Percentiles rank a stretch among this genome's conserved stretches.
phyloP scores from a whole-genome alignment of 2,113 vertebrate species.

The Thinocorus orbignyianus region DNA sequence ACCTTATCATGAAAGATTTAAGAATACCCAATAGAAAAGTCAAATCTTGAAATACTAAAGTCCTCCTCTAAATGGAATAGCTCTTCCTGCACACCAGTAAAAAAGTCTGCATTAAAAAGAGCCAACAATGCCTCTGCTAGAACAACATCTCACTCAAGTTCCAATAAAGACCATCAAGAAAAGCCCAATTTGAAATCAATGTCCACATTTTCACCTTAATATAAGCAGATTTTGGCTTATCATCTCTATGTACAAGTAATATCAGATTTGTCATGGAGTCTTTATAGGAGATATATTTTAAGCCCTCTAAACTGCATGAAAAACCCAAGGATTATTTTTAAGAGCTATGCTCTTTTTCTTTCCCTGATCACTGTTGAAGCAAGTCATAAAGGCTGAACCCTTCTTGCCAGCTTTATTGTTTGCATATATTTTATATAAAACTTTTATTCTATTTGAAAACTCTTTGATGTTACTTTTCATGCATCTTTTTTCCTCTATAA shows the following conservation, averaged over 20 bases:
- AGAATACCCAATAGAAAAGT: background rate
- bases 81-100: background rate
- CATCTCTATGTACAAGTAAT: slow-evolving; percentile 33
- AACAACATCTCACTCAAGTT: background rate
- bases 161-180: background rate
- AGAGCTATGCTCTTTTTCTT: slow-evolving; percentile 39
- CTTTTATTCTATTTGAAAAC: slow-evolving; percentile 6
- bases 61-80: background rate
- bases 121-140: background rate
- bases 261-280: slow-evolving; percentile 57
- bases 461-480: background rate
- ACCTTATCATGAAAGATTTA: background rate
- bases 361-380: slow-evolving; percentile 4
- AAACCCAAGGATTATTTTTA: slow-evolving; percentile 53
- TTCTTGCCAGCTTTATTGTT: slow-evolving; percentile 23
- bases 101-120: background rate
- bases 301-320: slow-evolving; percentile 49
- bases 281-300: slow-evolving; percentile 55
- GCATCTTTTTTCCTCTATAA: background rate
- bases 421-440: slow-evolving; percentile 25
- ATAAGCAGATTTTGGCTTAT: slow-evolving; percentile 41
- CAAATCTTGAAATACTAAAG: background rate
- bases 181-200: slow-evolving; percentile 3
- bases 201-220: slow-evolving; percentile 33
- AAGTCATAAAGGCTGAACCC: slow-evolving; percentile 34